Evolutionary conservation across 2,797 vertebrate genomes (phyloP), one percentile per base, ranked within the genome.

Genomic region (Lepilemur septentrionalis): DNA sequence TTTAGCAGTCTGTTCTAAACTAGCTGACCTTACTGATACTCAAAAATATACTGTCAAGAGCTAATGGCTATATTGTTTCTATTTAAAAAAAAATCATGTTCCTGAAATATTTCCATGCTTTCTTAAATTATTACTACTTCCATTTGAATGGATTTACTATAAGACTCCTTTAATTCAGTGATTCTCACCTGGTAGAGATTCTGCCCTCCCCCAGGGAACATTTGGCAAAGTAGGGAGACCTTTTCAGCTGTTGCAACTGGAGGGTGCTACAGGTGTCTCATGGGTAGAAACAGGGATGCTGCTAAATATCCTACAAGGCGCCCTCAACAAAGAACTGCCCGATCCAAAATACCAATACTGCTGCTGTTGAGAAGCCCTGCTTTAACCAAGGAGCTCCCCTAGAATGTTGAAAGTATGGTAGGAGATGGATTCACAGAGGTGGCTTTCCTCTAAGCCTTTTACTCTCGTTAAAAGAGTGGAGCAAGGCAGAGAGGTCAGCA

Each of bases 371-470:
- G 82, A 88, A 90, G 48, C 7, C 13, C 32, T 48, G 13, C 70
- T 63, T 70, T 65, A 7, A 75, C 23, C n/a, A 23, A 48, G 52
- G 48, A 81, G 23, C 43, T 50, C 25, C 52, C 52, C 5, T 30
- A 14, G 52, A 80, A 15, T 52, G 83, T 22, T 41, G 55, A n/a
- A 82, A 43, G 25, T 25, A 25, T 22, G 28, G 28, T 28, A 32
- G 32, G 12, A 20, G 84, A 1, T 75, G 41, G 57, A 28, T 43
- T 80, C 59, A 22, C 11, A 20, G 28, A 4, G 13, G 28, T 32
- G 63, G 25, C 65, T 86, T 85, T 23, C 22, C 50, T 48, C 38
- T 41, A 25, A 52, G 50, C 48, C 70, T 97, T 89, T 59, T 25
- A n/a, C 30, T 65, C 32, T 22, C 4, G 17, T 50, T 32, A 11